Evolutionary conservation across 2,113 vertebrate genomes (phyloP).

Genomic region (Microcebus tavaratra): DNA sequence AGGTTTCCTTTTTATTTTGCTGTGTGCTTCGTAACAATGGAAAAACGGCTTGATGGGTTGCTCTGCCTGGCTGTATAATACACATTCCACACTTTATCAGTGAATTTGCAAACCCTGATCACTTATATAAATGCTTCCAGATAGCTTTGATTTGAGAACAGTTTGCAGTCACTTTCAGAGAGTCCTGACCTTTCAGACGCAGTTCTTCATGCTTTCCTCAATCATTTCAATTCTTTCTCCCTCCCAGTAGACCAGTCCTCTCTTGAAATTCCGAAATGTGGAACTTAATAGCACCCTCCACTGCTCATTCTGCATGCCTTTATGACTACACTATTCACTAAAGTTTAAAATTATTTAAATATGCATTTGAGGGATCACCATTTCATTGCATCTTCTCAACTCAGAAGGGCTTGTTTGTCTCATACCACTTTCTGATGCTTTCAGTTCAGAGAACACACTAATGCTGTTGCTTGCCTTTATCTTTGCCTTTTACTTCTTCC

Average conservation of each 20-base stretch:
- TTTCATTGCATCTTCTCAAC: neutral
- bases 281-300: neutral
- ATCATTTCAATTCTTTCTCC: neutral
- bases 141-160: conserved; percentile 25
- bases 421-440: neutral
- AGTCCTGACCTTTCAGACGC: conserved; percentile 18
- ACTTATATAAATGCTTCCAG: conserved; percentile 35
- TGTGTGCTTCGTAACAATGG: conserved; percentile 3
- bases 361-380: neutral
- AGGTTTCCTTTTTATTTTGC: conserved; percentile 10
- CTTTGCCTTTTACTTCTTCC: neutral
- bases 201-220: neutral
- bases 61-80: neutral
- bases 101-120: conserved; percentile 38
- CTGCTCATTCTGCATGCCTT: conserved; percentile 20
- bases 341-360: neutral
- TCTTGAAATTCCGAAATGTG: conserved; percentile 44
- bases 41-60: neutral
- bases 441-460: neutral
- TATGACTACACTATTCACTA: neutral
- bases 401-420: neutral
- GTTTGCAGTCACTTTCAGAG: conserved; percentile 1
- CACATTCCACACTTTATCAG: conserved; percentile 5
- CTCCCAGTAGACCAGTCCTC: neutral
- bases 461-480: neutral